phyloP scores from a whole-genome alignment of 2,888 invertebrate species.

The Euzophera pinguis region DNA sequence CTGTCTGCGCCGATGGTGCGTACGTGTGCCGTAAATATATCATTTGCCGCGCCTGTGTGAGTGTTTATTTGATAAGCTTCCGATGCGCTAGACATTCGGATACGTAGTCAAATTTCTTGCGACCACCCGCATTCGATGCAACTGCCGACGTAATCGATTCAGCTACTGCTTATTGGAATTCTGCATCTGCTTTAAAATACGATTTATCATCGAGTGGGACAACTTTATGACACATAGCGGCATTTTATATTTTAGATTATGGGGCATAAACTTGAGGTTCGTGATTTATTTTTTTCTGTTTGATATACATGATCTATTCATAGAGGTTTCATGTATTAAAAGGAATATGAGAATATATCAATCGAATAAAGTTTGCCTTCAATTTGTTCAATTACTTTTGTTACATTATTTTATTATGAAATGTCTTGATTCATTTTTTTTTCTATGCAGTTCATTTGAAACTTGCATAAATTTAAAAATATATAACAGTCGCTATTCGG shows the following conservation, averaged over 20 bases:
- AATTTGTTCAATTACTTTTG: too few relatives aligned
- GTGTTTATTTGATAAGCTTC: constrained; percentile 76
- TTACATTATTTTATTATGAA: too few relatives aligned
- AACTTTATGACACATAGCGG: constrained; percentile 11
- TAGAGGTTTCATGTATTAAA: too few relatives aligned
- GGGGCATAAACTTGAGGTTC: constrained; percentile 3
- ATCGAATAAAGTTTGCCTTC: too few relatives aligned
- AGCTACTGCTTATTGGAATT: constrained; percentile 14
- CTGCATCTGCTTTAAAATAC: constrained; percentile 12
- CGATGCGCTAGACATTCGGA: constrained; percentile 69
- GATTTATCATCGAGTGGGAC: constrained; percentile 2
- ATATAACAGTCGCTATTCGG: too few relatives aligned
- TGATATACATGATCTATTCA: not conserved
- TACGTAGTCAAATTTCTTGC: constrained; percentile 61
- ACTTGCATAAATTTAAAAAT: too few relatives aligned
- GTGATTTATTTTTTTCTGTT: not conserved
- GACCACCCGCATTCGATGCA: constrained; percentile 54
- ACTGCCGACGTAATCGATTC: constrained; percentile 26
- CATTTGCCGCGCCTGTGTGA: constrained; percentile 54
- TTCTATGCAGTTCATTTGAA: too few relatives aligned
- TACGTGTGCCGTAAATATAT: constrained; percentile 65
- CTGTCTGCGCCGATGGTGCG: constrained; percentile 70
- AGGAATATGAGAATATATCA: too few relatives aligned
- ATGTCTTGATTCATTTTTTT: too few relatives aligned
- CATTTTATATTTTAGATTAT: constrained; percentile 9